Percentiles rank a stretch among this genome's conserved stretches.
phyloP scores from a whole-genome alignment of 2,888 invertebrate genomes.

The Sphaeridia pumilis region DNA sequence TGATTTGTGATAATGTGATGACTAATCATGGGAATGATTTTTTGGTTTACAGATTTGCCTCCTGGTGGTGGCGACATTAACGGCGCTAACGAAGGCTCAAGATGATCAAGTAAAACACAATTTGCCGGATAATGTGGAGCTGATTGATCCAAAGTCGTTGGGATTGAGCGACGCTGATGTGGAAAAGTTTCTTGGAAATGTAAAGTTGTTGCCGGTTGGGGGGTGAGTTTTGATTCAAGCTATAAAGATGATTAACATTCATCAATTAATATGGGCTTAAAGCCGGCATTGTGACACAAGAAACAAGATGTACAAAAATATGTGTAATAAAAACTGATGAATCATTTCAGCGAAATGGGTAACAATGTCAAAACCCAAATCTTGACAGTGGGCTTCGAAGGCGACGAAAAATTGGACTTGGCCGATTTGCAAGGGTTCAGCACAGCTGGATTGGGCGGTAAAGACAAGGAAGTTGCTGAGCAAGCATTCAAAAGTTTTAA shows the following conservation, averaged over 20 bases:
- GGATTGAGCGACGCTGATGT: conserved; percentile 32
- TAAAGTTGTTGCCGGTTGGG: conserved; percentile 30
- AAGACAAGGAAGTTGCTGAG: conserved; percentile 33
- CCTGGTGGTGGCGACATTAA: conserved; percentile 1
- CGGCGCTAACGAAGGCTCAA: conserved; percentile 2
- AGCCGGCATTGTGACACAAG: not conserved
- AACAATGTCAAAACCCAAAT: conserved; percentile 33
- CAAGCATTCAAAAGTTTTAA: conserved; percentile 32
- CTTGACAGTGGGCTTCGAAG: conserved; percentile 33
- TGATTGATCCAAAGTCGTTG: conserved; percentile 35
- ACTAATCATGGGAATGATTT: not conserved
- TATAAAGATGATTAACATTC: too few relatives aligned
- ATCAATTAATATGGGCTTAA: too few relatives aligned
- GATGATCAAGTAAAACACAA: conserved; percentile 29
- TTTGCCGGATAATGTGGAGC: conserved; percentile 32
- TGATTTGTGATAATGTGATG: too few relatives aligned
- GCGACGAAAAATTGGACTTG: conserved; percentile 34
- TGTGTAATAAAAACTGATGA: not conserved
- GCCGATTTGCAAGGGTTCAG: conserved; percentile 28
- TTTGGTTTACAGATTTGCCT: not conserved
- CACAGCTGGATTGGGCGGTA: conserved; percentile 19
- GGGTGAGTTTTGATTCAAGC: conserved; percentile 21
- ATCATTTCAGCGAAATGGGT: conserved; percentile 8
- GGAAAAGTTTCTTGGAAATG: conserved; percentile 34
- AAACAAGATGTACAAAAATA: not conserved